Evolutionary conservation across 1,140 invertebrate genomes (phyloP), one percentile per base, ranked within the genome.

Genomic region (Coptotermes formosanus): DNA sequence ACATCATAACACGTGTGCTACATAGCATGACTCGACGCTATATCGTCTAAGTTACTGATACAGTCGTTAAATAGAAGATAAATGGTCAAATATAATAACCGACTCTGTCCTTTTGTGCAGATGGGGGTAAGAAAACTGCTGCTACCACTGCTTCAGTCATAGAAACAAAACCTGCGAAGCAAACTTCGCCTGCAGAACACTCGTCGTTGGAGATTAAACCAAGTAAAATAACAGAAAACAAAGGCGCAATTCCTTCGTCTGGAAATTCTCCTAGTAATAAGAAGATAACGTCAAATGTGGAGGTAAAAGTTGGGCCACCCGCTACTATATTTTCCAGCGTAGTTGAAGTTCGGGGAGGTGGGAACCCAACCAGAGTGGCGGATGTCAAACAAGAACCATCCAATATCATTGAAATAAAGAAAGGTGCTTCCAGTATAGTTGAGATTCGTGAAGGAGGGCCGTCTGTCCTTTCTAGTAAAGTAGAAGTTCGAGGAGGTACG

Each of bases 161-260:
- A 85, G 92, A 93, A 86, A 93, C 92, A 2, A 92, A 92, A 88
- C 92, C 92, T 38, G 89, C 90, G 75, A 81, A 48, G 30, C 64
- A 64, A n/a, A 89, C 89, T 85, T 89, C 90, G 83, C 89, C 90
- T 69, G 90, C 90, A 25, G 91, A 91, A 64, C 89, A 91, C 87
- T 21, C 52, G 19, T 16, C 19, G 21, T 21, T 55, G 19, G 90
- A 92, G 48, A 94, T 94, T 82, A 93, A 93, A 88, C 93, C 93
- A 4, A 93, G 92, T 87, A 94, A 93, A 91, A 91, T 92, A 12
- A 14, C 23, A 84, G 91, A 83, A 11, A 55, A 85, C 9, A 84
- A 84, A 45, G 45, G 25, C 21, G 30, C 45, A 1, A 45, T 48
- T 21, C 2, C 11, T 43, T 8, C 16, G 38, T 2, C 38, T 7